These are phyloP conservation scores for Oscheius onirici DNA, from an alignment of 2,888 invertebrate genomes.

Conservation along the genomic window DNA sequence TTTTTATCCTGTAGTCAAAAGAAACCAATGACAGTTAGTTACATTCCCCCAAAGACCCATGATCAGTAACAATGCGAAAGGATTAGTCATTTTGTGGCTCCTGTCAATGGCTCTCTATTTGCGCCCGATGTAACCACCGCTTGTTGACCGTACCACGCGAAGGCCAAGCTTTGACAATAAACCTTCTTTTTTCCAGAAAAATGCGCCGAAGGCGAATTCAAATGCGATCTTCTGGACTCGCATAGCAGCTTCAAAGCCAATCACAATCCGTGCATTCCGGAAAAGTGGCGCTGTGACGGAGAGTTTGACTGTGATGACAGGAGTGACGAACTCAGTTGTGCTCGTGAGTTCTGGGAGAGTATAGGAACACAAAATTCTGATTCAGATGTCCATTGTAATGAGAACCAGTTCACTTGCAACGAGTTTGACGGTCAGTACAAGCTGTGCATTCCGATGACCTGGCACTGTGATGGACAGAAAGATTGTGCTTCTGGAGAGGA, in stretches of 20 bases:
- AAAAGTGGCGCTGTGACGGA: constrained; percentile 67
- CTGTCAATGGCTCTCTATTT: neutral
- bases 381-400: constrained; percentile 51
- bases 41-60: neutral
- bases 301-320: constrained; percentile 67
- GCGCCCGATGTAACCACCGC: constrained; percentile 4
- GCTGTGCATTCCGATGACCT: constrained; percentile 64
- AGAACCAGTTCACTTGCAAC: constrained; percentile 62
- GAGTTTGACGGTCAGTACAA: constrained; percentile 59
- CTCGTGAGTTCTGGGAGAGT: constrained; percentile 15
- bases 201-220: constrained; percentile 39
- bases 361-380: neutral
- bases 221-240: constrained; percentile 36
- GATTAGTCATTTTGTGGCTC: neutral
- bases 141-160: constrained; percentile 13
- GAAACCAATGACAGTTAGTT: neutral
- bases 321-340: constrained; percentile 58
- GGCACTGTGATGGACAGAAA: constrained; percentile 67
- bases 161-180: neutral
- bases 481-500: constrained; percentile 66
- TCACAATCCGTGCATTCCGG: constrained; percentile 57
- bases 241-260: constrained; percentile 4
- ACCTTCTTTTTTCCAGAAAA: constrained; percentile 26
- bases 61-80: neutral
- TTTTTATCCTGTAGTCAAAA: too few species aligned